Evolutionary conservation across 2,888 invertebrate species (phyloP), one percentile per base, ranked within the genome.

Genomic region (Sylvicola cinctus): DNA sequence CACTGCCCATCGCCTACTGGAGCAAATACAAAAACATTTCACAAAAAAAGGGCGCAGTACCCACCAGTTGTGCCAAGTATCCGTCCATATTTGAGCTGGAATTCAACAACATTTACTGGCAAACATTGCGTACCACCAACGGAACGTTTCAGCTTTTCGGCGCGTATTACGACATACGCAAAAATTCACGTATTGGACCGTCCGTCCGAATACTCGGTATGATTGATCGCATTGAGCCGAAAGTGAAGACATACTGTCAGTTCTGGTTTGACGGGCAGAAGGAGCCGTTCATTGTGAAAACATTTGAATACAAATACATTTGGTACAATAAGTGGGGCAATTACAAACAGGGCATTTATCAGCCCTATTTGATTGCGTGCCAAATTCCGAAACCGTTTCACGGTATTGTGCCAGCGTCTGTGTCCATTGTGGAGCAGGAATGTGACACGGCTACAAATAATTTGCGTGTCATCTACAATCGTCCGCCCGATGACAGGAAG

Each of bases 321-420:
- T 90, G 90, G 90, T 81, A 84, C 55, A 74, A 75, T 46, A 87
- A 87, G 56, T 90, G 88, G 90, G n/a, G n/a, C 38, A 88, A 88
- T 59, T 85, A 85, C 60, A 79, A 81, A 51, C 81, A 88, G 55
- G 78, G 79, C 34, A 79, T 87, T 41, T 81, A 85, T 54, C 88
- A 90, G 59, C 88, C 90, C 0, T 90, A 85, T 54, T 64, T 90
- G 44, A 74, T 84, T 42, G 84, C 87, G 14, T 90, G 90, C 57
- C 78, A 81, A 50, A 68, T 90, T 44, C 88, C 90, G 1, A 67
- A 69, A 40, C 68, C 70, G 13, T 76, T 77, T 53, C 68, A 70
- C 35, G 65, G 71, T 38, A 65, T 74, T 12, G 69, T 75, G 13
- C 87, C 87, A 3, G 75, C 78, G 14, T 79, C 84, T 4, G 80